Evolutionary conservation across 2,113 vertebrate genomes (phyloP).

Genomic region (Uria aalge): DNA sequence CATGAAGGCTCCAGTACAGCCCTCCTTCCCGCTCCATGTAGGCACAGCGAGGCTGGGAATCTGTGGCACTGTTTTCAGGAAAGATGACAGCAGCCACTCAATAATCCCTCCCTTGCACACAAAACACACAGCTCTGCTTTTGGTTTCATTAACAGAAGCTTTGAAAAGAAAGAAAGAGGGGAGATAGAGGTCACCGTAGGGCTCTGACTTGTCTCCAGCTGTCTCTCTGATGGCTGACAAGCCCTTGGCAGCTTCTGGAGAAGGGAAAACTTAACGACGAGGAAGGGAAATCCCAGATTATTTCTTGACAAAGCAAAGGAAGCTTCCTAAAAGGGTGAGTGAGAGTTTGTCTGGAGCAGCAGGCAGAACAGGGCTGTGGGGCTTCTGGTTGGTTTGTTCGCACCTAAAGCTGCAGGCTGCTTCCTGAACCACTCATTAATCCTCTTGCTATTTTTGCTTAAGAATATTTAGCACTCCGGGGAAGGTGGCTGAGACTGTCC

Average conservation of each 20-base stretch:
- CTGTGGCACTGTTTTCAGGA: neutral
- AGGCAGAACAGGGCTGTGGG: neutral
- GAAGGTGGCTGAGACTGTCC: neutral
- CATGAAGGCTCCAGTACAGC: neutral
- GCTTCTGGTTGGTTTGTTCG: neutral
- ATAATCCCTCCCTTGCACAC: neutral
- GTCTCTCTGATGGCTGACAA: neutral
- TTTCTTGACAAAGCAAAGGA: slow-evolving; percentile 30
- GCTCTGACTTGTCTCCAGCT: neutral
- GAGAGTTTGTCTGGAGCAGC: neutral
- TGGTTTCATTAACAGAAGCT: neutral
- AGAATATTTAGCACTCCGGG: neutral
- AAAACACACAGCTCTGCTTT: neutral
- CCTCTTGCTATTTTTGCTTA: neutral
- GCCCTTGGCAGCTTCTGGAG: slow-evolving; percentile 12
- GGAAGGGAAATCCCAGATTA: slow-evolving; percentile 48
- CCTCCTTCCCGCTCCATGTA: accelerated
- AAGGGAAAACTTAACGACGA: neutral
- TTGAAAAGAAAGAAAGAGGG: neutral
- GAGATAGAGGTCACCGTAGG: neutral
- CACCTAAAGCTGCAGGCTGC: neutral
- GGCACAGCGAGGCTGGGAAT: neutral
- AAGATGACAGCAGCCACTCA: neutral
- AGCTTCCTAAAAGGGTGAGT: neutral
- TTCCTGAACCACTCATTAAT: neutral